Base-by-base conservation (phyloP, 2,888 invertebrate genomes). In the Nemurella pictetii region DNA sequence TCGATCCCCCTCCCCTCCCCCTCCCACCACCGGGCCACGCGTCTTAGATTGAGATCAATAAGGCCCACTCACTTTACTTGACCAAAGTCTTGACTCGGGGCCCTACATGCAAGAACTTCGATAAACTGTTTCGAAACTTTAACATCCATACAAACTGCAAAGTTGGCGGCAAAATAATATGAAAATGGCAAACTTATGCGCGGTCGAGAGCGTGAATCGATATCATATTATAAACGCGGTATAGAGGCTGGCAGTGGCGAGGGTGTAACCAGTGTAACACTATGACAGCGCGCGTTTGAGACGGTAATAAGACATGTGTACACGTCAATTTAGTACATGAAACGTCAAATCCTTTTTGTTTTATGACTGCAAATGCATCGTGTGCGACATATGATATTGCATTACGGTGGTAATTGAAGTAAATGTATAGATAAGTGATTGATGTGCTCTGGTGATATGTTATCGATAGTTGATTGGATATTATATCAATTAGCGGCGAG, bases 391-490 rank as follows among this genome's bases (percentile, higher is more conserved):
- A n/a, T n/a, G n/a, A n/a, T 55, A 55, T 55, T 55, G 2, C 12
- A 32, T 32, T 32, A 32, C 9, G 20, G 12, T 55, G 55, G 55
- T 55, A 55, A 55, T 55, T 55, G 55, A 55, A 55, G 15, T 55
- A 3, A 55, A 55, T 55, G 55, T 20, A n/a, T n/a, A 55, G 55
- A 55, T 55, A 55, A 55, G 55, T 55, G 55, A 55, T 55, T 12
- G 55, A 55, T 55, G 55, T 12, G 3, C 55, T 55, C 55, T 12
- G 15, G 55, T 55, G 55, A 55, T 55, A 2, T 20, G 55, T 55
- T 27, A 75, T 75, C 26, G 27, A 75, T 75, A 75, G 75, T 27
- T 75, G 75, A 75, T 75, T 75, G 75, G 27, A 75, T 75, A 75
- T 75, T 26, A 27, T 27, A 75, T 75, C 75, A 75, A 75, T 75